phyloP scores from a whole-genome alignment of 2,888 invertebrate genomes.

The Drosophila paramelanica region DNA sequence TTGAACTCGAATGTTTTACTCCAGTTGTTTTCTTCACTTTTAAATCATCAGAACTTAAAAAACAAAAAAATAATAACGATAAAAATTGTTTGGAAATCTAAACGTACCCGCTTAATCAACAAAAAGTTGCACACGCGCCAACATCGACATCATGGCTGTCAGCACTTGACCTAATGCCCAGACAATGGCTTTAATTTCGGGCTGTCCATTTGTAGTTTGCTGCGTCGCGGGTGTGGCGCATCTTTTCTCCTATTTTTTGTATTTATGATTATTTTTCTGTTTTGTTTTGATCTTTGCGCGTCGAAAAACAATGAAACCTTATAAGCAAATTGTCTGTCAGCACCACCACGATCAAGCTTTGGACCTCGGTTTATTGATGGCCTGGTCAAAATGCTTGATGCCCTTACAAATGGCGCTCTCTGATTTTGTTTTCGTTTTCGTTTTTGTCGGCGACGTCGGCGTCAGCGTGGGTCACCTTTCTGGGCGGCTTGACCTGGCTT shows the following conservation, averaged over 20 bases:
- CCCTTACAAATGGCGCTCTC: constrained; percentile 72
- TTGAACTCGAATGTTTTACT: neutral
- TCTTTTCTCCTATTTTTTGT: constrained; percentile 54
- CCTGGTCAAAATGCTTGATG: constrained; percentile 70
- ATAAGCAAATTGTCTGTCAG: constrained; percentile 75
- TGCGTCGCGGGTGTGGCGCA: constrained; percentile 76
- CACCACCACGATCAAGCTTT: constrained; percentile 50
- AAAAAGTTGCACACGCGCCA: constrained; percentile 63
- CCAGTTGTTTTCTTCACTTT: neutral
- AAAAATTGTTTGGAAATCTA: constrained; percentile 8
- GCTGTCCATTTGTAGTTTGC: constrained; percentile 64
- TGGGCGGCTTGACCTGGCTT: constrained; percentile 78
- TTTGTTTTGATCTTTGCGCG: constrained; percentile 75
- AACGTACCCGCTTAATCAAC: constrained; percentile 43
- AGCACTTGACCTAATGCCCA: constrained; percentile 77
- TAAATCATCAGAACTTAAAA: neutral
- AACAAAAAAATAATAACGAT: neutral
- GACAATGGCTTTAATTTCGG: constrained; percentile 75
- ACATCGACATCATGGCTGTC: constrained; percentile 48
- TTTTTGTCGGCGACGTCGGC: constrained; percentile 38
- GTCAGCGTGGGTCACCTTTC: constrained; percentile 60
- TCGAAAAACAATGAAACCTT: constrained; percentile 57
- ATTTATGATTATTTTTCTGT: constrained; percentile 38
- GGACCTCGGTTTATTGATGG: constrained; percentile 49
- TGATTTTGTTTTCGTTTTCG: constrained; percentile 67